Evolutionary conservation across 2,888 invertebrate species (phyloP).

Genomic region (Achlya flavicornis): DNA sequence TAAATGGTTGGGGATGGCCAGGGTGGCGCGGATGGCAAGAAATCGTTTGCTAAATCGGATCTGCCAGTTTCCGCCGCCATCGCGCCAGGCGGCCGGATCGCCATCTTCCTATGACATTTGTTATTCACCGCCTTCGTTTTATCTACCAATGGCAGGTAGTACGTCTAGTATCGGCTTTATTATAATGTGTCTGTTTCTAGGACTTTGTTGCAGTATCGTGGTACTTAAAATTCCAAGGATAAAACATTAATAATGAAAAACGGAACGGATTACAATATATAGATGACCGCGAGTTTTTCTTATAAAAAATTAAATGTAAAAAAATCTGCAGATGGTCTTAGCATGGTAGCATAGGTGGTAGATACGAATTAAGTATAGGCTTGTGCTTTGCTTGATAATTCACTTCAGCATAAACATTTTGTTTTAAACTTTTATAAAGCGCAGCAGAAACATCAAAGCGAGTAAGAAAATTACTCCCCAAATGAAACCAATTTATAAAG

Average conservation of each 20-base stretch:
- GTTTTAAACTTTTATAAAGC: constrained; percentile 12
- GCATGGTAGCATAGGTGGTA: too few relatives aligned
- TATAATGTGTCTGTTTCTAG: too few relatives aligned
- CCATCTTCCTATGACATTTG: constrained; percentile 64
- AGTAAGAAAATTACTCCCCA: constrained; percentile 50
- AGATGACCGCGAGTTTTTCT: background rate
- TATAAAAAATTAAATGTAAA: background rate
- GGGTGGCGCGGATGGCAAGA: constrained; percentile 26
- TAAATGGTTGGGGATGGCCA: constrained; percentile 53
- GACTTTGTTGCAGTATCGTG: too few relatives aligned
- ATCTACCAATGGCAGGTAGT: constrained; percentile 32
- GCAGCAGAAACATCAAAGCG: constrained; percentile 48
- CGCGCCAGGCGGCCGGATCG: constrained; percentile 45
- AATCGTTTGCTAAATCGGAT: constrained; percentile 40
- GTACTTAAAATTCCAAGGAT: too few relatives aligned
- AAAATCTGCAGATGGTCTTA: too few relatives aligned
- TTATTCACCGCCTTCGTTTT: constrained; percentile 60
- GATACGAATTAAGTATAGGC: too few relatives aligned
- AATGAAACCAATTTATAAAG: constrained; percentile 64
- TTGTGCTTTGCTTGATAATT: background rate
- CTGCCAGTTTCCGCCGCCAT: constrained; percentile 32
- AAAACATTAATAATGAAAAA: too few relatives aligned
- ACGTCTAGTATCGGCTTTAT: background rate
- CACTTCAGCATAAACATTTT: background rate
- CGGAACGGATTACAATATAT: too few relatives aligned